These are phyloP conservation scores for Lethrus apterus DNA, from an alignment of 1,140 invertebrate genomes.

Conservation along the genomic window DNA sequence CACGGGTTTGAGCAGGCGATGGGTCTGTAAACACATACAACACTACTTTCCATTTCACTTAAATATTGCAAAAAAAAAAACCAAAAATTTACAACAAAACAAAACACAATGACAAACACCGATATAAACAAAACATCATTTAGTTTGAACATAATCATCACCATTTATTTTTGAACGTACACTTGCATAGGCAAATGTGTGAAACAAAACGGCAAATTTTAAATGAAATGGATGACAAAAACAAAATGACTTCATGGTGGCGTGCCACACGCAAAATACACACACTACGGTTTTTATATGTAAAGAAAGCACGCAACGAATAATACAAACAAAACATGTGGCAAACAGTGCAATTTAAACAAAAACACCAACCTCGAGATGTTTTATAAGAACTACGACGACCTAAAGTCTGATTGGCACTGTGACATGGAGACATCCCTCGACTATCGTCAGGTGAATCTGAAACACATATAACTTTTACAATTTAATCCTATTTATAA, in stretches of 20 bases:
- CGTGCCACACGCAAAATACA: slow-evolving; percentile 1
- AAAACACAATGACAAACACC: not conserved
- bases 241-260: slow-evolving; percentile 1
- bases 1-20: slow-evolving; percentile 64
- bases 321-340: no score
- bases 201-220: slow-evolving; percentile 18
- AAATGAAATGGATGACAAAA: slow-evolving; percentile 25
- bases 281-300: slow-evolving; percentile 8
- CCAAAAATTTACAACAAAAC: not conserved
- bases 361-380: slow-evolving; percentile 61
- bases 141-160: not conserved
- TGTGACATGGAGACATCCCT: slow-evolving; percentile 63
- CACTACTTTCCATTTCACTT: slow-evolving; percentile 42
- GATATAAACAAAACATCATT: slow-evolving; percentile 2
- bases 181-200: not conserved
- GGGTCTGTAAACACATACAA: slow-evolving; percentile 48
- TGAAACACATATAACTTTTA: slow-evolving; percentile 46
- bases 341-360: not conserved
- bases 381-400: slow-evolving; percentile 79
- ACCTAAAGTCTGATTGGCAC: slow-evolving; percentile 57
- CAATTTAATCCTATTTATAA: not conserved
- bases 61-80: slow-evolving; percentile 18
- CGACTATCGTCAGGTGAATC: slow-evolving; percentile 75
- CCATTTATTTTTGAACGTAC: not conserved
- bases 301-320: slow-evolving; percentile 6